Percentiles rank a stretch among this genome's conserved stretches.
These are phyloP conservation scores for Rhabdornis inornatus DNA, from an alignment of 2,113 vertebrate species.

Conservation along the genomic window DNA sequence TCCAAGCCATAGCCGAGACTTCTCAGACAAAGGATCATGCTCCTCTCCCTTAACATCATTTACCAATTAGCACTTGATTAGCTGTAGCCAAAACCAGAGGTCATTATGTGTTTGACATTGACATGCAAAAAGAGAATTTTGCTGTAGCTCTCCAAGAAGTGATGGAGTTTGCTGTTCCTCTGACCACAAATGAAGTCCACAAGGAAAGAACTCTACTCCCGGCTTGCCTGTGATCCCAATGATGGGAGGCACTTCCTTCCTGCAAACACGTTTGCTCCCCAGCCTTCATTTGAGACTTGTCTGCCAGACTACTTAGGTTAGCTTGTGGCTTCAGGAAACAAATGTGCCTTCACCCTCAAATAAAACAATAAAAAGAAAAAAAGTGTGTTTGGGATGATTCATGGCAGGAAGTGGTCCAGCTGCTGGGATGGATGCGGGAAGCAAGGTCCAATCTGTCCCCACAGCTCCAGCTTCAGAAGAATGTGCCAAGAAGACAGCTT, in stretches of 20 bases:
- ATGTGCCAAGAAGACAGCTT: neutral
- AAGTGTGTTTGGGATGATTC: constrained; percentile 1
- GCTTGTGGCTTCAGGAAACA: constrained; percentile 27
- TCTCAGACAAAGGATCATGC: neutral
- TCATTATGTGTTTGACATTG: neutral
- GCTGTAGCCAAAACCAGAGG: neutral
- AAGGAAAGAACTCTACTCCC: neutral
- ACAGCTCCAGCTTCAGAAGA: neutral
- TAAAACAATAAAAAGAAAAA: neutral
- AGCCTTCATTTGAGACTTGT: neutral
- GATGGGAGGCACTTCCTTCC: neutral
- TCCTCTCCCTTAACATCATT: neutral
- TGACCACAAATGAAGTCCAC: neutral
- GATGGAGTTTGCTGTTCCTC: neutral
- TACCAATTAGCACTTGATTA: neutral
- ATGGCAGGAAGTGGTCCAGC: constrained; percentile 50
- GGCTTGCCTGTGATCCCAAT: accelerated
- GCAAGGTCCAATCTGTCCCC: neutral
- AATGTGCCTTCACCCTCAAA: constrained; percentile 34
- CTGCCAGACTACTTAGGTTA: constrained; percentile 4
- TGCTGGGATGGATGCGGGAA: constrained; percentile 44
- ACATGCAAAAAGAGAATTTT: neutral
- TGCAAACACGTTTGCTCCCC: neutral
- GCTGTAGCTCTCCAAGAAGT: neutral
- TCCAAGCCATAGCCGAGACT: neutral